Evolutionary conservation across 1,140 invertebrate species (phyloP), one percentile per base, ranked within the genome.

Genomic region (Drosophila ohnishii): DNA sequence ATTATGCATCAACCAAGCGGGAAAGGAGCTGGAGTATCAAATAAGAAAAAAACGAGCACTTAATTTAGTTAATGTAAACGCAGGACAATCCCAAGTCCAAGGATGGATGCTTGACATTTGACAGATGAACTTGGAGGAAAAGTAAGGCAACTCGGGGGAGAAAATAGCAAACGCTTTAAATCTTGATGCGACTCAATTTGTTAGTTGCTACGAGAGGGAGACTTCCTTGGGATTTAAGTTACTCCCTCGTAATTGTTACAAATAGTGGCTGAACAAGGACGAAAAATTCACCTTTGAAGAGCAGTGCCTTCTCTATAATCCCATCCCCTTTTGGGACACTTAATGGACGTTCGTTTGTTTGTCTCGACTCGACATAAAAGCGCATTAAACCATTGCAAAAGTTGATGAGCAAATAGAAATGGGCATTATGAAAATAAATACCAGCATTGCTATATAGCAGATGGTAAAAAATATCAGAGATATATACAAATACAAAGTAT

Each of bases 61-160:
- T 86, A 82, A 86, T 86, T 86, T 86, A 86, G 83, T 82, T 86
- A 86, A 86, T 87, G 83, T 67, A 86, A 82, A 53, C 65, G 67
- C 47, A 75, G 66, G 66, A 76, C 59, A 77, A 51, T 56, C 60
- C 59, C 10, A 50, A 70, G 55, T 39, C 62, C 25, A 28, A 28
- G 56, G 40, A 60, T 53, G 61, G 51, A 28, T 62, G 30, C 40
- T 57, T 90, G 86, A 90, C 86, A 80, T 75, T 90, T 90, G 86
- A 90, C 86, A 90, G 86, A 90, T 90, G 86, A 90, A 83, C 69
- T 88, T 64, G n/a, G 40, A 56, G 63, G 37, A 50, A 37, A 37
- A 11, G 47, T 28, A 34, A 57, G 25, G 35, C 35, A 28, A 50
- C 13, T 72, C 67, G 32, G 70, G 77, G 80, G 72, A 89, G 71